Percentiles rank a stretch among this genome's conserved stretches.
Evolutionary conservation across 2,888 invertebrate genomes (phyloP).

Genomic region (Philaethria dido): DNA sequence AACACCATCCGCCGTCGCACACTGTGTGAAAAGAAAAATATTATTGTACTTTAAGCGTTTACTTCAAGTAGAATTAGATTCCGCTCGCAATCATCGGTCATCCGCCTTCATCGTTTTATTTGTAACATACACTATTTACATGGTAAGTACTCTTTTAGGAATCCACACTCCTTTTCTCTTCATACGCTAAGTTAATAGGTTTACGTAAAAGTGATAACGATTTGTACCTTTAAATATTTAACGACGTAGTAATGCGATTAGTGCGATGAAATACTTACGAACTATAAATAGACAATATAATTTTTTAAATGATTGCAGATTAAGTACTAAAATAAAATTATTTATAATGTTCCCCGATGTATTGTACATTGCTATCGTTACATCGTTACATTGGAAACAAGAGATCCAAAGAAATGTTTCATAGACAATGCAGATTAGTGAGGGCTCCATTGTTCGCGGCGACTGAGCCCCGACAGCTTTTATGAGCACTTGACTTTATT

Average conservation of each 20-base stretch:
- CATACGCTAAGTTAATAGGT: no score
- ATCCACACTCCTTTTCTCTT: no score
- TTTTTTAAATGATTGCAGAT: background rate
- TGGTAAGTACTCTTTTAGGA: no score
- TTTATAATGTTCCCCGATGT: background rate
- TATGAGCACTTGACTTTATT: slow-evolving; percentile 16
- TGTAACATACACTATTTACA: background rate
- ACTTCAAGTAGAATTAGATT: no score
- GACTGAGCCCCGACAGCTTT: background rate
- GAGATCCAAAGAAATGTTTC: background rate
- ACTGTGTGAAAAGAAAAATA: no score
- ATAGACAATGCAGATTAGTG: slow-evolving; percentile 7
- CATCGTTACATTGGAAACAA: background rate
- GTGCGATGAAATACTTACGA: background rate
- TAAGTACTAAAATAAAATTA: background rate
- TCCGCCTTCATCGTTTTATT: background rate
- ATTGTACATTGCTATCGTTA: background rate
- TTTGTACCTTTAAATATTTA: no score
- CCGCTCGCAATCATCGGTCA: no score
- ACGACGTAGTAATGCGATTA: background rate
- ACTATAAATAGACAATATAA: no score
- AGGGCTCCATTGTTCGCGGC: background rate
- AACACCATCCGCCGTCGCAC: no score
- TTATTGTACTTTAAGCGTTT: no score
- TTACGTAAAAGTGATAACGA: no score